Base-by-base conservation (phyloP, 64 coral and sea anemone species). In the Cladopsammia gracilis region DNA sequence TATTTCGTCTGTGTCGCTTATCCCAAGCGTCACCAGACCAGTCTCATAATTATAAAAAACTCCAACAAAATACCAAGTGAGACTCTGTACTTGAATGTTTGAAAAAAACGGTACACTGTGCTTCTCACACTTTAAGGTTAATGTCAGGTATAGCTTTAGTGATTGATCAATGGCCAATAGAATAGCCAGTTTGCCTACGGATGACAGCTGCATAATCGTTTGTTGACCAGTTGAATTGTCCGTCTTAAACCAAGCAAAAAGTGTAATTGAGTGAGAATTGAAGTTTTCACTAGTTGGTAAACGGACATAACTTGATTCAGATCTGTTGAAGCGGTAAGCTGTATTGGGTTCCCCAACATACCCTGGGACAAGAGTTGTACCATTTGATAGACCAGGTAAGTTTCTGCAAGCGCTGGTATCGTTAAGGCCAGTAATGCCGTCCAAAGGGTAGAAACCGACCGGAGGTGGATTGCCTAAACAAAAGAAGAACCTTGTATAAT, bases 1-100 rank as follows among this genome's bases (percentile, higher is more conserved):
- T 26, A 5, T 4, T 72, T 25, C 25, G 11, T 72, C 25, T 26
- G 34, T 15, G 3, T 5, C 10, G 13, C 70, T 26, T 22, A 43
- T 22, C 25, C 0, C 9, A 72, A 72, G 10, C 4, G 20, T 11
- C 22, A 72, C 16, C 25, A 11, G 22, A 45, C 70, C 70, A 72
- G 25, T 43, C 5, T 9, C 8, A 43, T 72, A 10, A 72, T 72
- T 3, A 72, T 72, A 72, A 4, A 25, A 72, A 42, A 12, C 25
- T 43, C 70, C 70, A 72, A 72, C 45, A 15, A 72, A 72, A 42
- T 46, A 72, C 70, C 70, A 72, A 72, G 70, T 72, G 6, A 13
- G 45, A 15, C 25, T 15, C 16, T 18, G 1, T 15, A 72, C 14
- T 24, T 11, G 34, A 43, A 72, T 43, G 45, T 42, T 11, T 72